Evolutionary conservation across 2,797 vertebrate genomes (phyloP), one percentile per base, ranked within the genome.

Genomic region (Mycteria americana): DNA sequence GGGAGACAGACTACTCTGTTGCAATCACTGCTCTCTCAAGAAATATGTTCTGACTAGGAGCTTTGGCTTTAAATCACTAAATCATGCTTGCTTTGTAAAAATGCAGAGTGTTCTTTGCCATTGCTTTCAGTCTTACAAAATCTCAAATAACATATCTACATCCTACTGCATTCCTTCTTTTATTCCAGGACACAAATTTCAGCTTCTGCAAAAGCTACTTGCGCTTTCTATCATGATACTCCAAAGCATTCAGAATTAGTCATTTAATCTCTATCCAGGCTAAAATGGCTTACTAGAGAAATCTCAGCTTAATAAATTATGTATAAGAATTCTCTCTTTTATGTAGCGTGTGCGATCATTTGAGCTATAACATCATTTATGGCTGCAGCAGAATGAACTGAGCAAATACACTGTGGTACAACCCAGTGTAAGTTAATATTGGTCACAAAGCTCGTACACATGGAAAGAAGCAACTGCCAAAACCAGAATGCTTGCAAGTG

Each of bases 241-340:
- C 88, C 75, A 39, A 83, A 94, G 76, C 18, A 91, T 78, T 96
- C 73, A 51, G 74, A 94, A 92, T 78, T 89, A 93, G 83, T 84
- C 11, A 93, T 91, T 96, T 92, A 86, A 91, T 96, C 88, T 93
- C 91, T 91, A 89, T 68, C 69, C 82, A 96, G 85, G 60, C 89
- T 91, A 94, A 97, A 97, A 97, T 46, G 43, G 64, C 76, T 94
- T 96, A 94, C 83, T 50, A 85, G 18, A 86, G 88, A 92, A 94
- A 95, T 91, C 89, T 96, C 59, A 51, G 41, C 65, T 92, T 91
- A 65, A 90, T 95, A 87, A 97, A 97, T 96, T 54, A 95, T 93
- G 79, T n/a, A 77, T 90, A 67, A 89, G 82, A 87, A 68, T 54
- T 65, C 79, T 95, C 80, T 56, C 62, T 87, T 95, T 96, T 92